phyloP scores from a whole-genome alignment of 2,113 vertebrate species.

The Trichechus manatus region DNA sequence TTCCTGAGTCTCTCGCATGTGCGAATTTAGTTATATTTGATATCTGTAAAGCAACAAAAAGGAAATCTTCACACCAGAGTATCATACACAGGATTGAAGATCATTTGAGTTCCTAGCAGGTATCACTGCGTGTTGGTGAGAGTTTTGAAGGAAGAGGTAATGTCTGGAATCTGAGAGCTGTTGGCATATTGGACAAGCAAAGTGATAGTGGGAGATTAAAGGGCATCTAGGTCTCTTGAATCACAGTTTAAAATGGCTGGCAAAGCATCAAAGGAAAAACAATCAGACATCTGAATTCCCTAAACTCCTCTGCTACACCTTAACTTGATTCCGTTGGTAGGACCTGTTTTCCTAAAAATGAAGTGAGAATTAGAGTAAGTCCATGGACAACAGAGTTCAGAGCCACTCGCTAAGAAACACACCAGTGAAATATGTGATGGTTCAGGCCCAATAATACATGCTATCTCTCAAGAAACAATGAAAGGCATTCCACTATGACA shows the following conservation, averaged over 20 bases:
- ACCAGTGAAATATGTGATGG: background rate
- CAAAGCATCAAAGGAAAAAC: background rate
- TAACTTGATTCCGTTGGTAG: background rate
- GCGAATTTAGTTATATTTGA: background rate
- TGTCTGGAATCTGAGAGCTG: background rate
- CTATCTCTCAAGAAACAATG: background rate
- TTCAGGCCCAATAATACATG: background rate
- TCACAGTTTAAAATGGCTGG: background rate
- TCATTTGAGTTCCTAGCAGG: background rate
- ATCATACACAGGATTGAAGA: background rate
- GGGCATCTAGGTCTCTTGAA: background rate
- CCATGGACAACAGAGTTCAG: background rate
- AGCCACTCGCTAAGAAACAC: background rate
- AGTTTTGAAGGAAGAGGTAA: background rate
- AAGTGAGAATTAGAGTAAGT: background rate
- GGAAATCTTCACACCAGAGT: background rate
- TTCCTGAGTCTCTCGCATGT: background rate
- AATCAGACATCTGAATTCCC: background rate
- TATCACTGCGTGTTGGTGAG: too few relatives aligned
- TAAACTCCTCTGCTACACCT: background rate
- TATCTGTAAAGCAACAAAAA: background rate
- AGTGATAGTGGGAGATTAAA: background rate
- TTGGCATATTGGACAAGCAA: background rate
- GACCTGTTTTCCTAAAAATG: background rate
- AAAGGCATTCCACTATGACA: background rate